phyloP scores from a whole-genome alignment of 2,888 invertebrate genomes.

The Perizoma affinitatum region DNA sequence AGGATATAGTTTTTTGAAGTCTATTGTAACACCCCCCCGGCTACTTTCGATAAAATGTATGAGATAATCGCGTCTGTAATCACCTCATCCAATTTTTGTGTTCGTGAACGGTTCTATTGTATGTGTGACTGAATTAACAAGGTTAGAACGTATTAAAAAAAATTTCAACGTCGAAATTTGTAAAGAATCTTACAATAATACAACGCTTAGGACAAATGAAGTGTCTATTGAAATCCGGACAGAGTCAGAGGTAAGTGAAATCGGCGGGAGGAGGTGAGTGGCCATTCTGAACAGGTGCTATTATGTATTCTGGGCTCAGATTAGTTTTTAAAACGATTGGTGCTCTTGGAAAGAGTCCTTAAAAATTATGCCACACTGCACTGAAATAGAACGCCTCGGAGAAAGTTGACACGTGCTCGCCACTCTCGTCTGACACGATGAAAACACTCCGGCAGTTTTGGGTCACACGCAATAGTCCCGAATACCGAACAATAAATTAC shows the following conservation, averaged over 20 bases:
- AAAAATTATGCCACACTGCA: conserved; percentile 58
- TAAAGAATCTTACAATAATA: no score
- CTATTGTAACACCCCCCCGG: no score
- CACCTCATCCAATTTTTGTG: no score
- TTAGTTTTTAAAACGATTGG: background rate
- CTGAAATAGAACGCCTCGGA: conserved; percentile 69
- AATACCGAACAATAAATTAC: conserved; percentile 61
- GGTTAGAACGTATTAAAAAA: no score
- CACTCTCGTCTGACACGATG: conserved; percentile 57
- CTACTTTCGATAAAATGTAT: no score
- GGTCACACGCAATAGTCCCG: conserved; percentile 71
- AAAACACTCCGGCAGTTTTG: conserved; percentile 72
- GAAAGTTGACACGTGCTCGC: conserved; percentile 71
- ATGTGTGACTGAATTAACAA: no score
- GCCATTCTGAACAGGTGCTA: background rate
- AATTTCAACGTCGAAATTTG: no score
- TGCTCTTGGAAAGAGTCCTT: conserved; percentile 10
- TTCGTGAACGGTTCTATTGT: no score
- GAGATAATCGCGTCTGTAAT: no score
- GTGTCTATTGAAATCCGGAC: no score
- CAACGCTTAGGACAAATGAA: no score
- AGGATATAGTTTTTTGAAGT: no score
- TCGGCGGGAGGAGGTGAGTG: background rate
- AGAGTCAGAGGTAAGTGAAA: background rate
- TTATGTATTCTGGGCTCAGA: background rate